phyloP scores from a whole-genome alignment of 2,888 invertebrate genomes.

The Phortica magna region DNA sequence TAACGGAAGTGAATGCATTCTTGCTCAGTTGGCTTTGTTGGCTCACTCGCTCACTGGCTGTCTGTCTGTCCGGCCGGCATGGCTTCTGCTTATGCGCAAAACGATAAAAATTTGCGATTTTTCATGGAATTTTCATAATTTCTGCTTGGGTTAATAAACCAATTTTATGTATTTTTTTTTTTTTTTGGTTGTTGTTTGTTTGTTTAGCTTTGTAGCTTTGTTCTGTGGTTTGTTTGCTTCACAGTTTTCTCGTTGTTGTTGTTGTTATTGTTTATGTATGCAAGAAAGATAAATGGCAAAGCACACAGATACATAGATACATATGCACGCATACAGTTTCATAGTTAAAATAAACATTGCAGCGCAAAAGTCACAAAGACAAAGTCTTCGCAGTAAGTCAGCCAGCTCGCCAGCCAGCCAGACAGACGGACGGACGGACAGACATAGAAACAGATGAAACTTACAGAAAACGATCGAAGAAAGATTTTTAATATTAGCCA shows the following conservation, averaged over 20 bases:
- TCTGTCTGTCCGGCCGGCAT: neutral
- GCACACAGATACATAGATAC: neutral
- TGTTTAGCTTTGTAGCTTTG: constrained; percentile 14
- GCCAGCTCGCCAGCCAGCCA: neutral
- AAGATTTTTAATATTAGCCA: constrained; percentile 20
- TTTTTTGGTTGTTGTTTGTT: neutral
- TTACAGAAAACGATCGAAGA: neutral
- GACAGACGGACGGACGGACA: neutral
- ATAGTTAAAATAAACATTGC: constrained; percentile 10
- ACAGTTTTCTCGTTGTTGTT: neutral
- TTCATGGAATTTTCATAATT: constrained; percentile 72
- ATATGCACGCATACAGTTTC: neutral
- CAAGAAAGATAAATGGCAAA: constrained; percentile 7
- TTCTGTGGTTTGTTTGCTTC: constrained; percentile 12
- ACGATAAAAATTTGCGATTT: constrained; percentile 59
- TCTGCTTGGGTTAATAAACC: constrained; percentile 1
- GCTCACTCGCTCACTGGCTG: no score
- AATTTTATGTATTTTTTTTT: neutral
- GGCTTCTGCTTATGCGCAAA: neutral
- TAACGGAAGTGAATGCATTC: constrained; percentile 26
- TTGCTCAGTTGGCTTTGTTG: neutral
- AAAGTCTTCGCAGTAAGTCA: neutral
- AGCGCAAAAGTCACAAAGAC: neutral
- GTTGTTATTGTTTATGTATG: neutral
- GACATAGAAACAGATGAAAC: neutral